Evolutionary conservation across 92 coral and sea anemone species (phyloP).

Genomic region (Umimayanthus chanpuru): DNA sequence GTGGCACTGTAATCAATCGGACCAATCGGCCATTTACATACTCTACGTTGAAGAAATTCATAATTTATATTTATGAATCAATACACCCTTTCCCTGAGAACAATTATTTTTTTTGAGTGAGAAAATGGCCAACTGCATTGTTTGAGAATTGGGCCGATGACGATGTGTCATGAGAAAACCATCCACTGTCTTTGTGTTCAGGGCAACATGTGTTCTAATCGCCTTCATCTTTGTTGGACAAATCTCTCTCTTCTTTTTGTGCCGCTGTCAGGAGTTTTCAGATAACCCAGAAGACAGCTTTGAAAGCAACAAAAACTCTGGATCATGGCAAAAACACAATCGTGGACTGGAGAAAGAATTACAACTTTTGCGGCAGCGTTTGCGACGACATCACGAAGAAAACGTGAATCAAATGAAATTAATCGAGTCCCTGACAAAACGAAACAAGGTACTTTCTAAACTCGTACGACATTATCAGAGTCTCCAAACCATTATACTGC

Average conservation of each 20-base stretch:
- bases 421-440: conserved; percentile 53
- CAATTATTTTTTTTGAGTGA: not conserved
- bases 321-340: not conserved
- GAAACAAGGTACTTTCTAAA: conserved; percentile 53
- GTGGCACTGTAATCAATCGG: not conserved
- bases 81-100: not conserved
- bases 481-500: conserved; percentile 35
- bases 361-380: not conserved
- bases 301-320: not conserved
- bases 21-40: not conserved
- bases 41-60: conserved; percentile 35
- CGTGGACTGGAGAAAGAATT: conserved; percentile 5
- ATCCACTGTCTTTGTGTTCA: conserved; percentile 69
- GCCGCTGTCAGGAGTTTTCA: conserved; percentile 59
- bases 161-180: conserved; percentile 76
- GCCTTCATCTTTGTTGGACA: conserved; percentile 73
- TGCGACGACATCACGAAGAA: conserved; percentile 39
- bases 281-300: conserved; percentile 17
- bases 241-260: conserved; percentile 67
- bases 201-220: conserved; percentile 80
- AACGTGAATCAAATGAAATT: conserved; percentile 47
- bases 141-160: not conserved
- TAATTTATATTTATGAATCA: conserved; percentile 13
- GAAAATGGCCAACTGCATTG: not conserved
- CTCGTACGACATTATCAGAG: conserved; percentile 15